Base-by-base conservation (phyloP, 2,797 vertebrate genomes). In the Helostoma temminkii region DNA sequence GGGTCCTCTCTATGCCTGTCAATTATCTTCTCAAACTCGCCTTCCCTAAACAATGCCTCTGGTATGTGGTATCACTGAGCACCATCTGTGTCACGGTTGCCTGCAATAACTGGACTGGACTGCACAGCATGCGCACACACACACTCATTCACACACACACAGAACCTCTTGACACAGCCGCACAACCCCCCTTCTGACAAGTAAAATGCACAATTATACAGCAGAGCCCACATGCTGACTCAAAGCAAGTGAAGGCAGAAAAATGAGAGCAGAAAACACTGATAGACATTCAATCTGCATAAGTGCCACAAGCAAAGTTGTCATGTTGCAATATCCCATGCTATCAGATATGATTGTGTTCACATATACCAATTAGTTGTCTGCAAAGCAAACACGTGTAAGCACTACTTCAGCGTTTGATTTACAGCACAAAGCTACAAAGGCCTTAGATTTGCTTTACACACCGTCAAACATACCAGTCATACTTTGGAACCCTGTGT, bases 101-200 rank as follows among this genome's bases (percentile, higher is more conserved):
- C 88, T 91, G 92, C 90, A 94, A 94, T 92, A 94, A 93, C 92
- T 91, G 94, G 93, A 94, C 94, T 92, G 94, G 94, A 95, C 87
- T 94, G 74, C 65, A 80, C 76, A 62, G 66, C 65, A 19, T 25
- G 6, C 47, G 28, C 39, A 18, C 76, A 41, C 50, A 41, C 66
- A 67, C 63, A 71, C 46, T 54, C 49, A 62, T 49, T 37, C 42
- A 39, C 71, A 61, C 80, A 34, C 66, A 43, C 62, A 47, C 68
- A 69, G 52, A 71, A 50, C 59, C 55, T 66, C 50, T 70, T 59
- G 24, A 54, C 11, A 50, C 67, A 53, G 34, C 58, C 55, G 18
- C 10, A 56, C 76, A 73, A 45, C 10, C 43, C 57, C 32, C 30
- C 42, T 34, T 55, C 62, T 76, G 76, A 81, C 76, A 70, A 59